These are phyloP conservation scores for Scomber colias DNA, from an alignment of 2,113 vertebrate species.

Conservation along the genomic window DNA sequence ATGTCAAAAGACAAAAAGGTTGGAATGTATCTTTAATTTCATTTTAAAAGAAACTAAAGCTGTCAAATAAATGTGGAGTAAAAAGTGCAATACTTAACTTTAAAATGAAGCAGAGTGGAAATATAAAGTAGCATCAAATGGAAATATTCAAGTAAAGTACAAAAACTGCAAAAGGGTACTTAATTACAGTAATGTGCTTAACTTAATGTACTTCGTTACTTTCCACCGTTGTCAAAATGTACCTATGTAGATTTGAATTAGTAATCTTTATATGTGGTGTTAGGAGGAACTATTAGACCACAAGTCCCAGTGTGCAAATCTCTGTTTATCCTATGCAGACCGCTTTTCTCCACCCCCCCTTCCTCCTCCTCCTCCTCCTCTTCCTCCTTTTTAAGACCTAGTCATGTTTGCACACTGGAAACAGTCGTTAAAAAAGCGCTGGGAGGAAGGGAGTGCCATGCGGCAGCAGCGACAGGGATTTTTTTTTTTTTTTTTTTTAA, in stretches of 20 bases:
- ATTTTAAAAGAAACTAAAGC: no score
- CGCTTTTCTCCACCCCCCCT: conserved; percentile 14
- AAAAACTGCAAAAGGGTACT: no score
- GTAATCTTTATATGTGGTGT: conserved; percentile 4
- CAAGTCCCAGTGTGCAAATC: conserved; percentile 74
- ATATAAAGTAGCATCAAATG: no score
- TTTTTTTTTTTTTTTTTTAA: neutral
- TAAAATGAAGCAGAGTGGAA: no score
- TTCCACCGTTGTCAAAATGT: neutral
- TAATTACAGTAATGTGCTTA: no score
- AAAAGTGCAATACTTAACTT: no score
- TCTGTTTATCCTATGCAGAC: conserved; percentile 45
- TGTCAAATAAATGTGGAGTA: no score
- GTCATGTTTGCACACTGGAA: conserved; percentile 37
- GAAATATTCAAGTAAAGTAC: no score
- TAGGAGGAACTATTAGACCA: conserved; percentile 36
- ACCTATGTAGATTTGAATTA: neutral
- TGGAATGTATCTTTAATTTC: no score
- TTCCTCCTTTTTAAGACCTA: neutral
- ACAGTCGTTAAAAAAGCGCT: conserved; percentile 54
- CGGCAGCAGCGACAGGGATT: conserved; percentile 3
- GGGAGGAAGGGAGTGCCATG: conserved; percentile 66
- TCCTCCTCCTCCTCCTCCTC: conserved; percentile 7
- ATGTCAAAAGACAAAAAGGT: no score
- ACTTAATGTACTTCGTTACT: no score